Percentiles rank a stretch among this genome's conserved stretches.
These are phyloP conservation scores for Odontophorus gujanensis DNA, from an alignment of 2,113 vertebrate species.

Conservation along the genomic window DNA sequence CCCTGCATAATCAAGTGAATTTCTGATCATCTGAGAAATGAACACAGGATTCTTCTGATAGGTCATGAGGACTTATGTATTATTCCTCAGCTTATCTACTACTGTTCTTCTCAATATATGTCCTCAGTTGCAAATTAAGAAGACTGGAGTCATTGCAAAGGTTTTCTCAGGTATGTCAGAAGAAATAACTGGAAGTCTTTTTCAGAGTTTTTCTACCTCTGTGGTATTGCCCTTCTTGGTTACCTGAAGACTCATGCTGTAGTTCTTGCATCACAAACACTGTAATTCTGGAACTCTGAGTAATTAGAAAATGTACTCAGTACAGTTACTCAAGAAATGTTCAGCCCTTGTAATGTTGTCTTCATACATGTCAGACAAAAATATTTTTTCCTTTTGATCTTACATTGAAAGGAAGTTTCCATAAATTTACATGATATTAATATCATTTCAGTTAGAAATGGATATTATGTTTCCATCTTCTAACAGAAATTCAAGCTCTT, in stretches of 20 bases:
- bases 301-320: background rate
- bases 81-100: background rate
- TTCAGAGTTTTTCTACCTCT: background rate
- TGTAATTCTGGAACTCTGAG: background rate
- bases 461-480: background rate
- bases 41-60: background rate
- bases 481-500: background rate
- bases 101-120: background rate
- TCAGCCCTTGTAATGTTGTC: background rate
- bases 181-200: background rate
- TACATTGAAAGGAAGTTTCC: background rate
- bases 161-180: background rate
- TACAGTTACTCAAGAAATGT: background rate
- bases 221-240: background rate
- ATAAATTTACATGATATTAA: conserved; percentile 2
- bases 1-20: background rate
- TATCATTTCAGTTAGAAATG: background rate
- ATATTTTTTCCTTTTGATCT: background rate
- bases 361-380: background rate
- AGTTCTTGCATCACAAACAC: accelerated
- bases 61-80: background rate
- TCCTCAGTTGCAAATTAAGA: background rate
- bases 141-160: background rate
- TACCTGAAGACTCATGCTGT: background rate
- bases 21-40: background rate